Evolutionary conservation across 2,113 vertebrate genomes (phyloP), one percentile per base, ranked within the genome.

Genomic region (Ptyas mucosa): DNA sequence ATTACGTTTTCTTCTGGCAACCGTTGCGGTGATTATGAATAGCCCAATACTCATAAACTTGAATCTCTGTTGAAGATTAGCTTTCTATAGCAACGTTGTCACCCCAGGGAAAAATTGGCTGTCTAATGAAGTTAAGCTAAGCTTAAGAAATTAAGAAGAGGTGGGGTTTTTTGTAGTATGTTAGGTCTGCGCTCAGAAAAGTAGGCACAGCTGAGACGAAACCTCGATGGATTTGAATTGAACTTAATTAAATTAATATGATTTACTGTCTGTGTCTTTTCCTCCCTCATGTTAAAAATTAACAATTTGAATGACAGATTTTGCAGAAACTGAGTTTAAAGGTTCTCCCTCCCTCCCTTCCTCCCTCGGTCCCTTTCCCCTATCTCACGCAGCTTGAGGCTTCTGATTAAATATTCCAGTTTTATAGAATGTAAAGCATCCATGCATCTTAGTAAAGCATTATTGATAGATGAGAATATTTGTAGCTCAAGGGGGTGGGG

Each of bases 1-100:
- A 87, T 14, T 29, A 20, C 58, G 5, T 85, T 51, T 81, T 52
- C 43, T 88, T 81, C 21, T 90, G 53, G 57, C 93, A 94, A 57
- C 1, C 92, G 85, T 64, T 75, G 49, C 26, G 88, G 39, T 46
- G 54, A 95, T 61, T 85, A 57, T 89, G 49, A 88, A 94, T 91
- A 88, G 49, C 91, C 89, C 51, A 3, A 29, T 92, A 95, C 10
- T 92, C 11, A 55, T 3, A 43, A 52, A 61, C 49, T 29, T 52
- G 23, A 90, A 39, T 64, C 21, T 11, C 26, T 91, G 34, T 52
- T 93, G 8, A n/a, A 85, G 95, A 89, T 81, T 20, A 8, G 61
- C 93, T 93, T 95, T 55, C 24, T 51, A 55, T 21, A 90, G 52
- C 75, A 91, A 91, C 11, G 8, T 55, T 2, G 93, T 90, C 0